A percentile compares a stretch with the other conserved stretches of the same genome.
Conservation (phyloP, 2,113 vertebrate genomes). For the Crotalus tigris region DNA sequence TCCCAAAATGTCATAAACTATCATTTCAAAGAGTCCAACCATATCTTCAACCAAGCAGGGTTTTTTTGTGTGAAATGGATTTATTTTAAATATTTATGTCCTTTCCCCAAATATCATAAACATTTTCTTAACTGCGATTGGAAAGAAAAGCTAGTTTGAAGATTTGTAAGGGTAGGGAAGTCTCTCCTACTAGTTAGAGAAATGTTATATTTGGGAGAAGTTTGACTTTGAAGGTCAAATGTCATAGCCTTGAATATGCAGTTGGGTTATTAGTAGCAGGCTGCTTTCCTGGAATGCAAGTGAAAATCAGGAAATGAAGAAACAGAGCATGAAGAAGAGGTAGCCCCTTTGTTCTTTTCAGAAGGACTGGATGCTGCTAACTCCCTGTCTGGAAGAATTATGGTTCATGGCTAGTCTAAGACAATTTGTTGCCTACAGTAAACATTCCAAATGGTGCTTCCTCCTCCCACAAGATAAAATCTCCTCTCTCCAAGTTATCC, state of each 20-base stretch:
- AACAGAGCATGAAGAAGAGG: conserved; percentile 1
- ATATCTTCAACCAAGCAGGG: not conserved
- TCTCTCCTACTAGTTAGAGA: conserved; percentile 18
- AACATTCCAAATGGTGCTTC: not conserved
- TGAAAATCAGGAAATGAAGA: conserved; percentile 41
- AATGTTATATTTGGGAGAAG: conserved; percentile 52
- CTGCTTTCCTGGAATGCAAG: conserved; percentile 37
- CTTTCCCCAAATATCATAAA: conserved; percentile 33
- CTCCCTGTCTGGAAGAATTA: conserved; percentile 10
- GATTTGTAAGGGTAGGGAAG: conserved; percentile 16
- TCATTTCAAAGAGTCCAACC: not conserved
- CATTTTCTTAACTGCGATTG: conserved; percentile 36
- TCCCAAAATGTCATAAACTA: not conserved
- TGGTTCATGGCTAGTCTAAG: conserved; percentile 22
- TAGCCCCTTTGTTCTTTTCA: conserved; percentile 6
- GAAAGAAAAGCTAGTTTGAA: conserved; percentile 26
- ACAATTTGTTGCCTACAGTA: conserved; percentile 28
- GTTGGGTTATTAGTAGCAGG: not conserved
- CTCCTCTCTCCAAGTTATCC: not conserved
- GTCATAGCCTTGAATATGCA: conserved; percentile 52
- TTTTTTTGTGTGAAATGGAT: not conserved
- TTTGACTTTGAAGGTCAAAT: conserved; percentile 59
- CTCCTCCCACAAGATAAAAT: not conserved
- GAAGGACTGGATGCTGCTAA: conserved; percentile 9
- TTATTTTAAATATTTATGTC: conserved; percentile 48